Base-by-base conservation (phyloP, 2,888 invertebrate genomes). In the Drosophila anomalata region DNA sequence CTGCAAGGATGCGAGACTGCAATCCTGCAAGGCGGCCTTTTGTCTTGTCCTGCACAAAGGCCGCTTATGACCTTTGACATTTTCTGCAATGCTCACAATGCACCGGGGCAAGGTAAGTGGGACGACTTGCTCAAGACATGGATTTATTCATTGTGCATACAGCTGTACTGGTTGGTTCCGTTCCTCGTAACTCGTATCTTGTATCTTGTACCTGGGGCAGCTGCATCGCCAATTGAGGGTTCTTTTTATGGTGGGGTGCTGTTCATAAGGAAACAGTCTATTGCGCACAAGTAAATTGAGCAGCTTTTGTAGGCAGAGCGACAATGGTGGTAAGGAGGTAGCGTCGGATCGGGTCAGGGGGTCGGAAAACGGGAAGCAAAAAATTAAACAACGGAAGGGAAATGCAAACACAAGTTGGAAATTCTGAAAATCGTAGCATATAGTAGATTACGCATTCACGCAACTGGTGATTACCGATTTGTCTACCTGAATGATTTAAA, bases 31-130 rank as follows among this genome's bases (percentile, higher is more conserved):
- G 44, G 22, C 11, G 44, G 57, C 62, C 74, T 56, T 71, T 85
- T 79, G 85, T 78, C 81, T 81, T 70, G 56, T 61, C 51, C 75
- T 59, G 73, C 65, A 86, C 83, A 82, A 77, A 74, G 52, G 70
- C 66, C 69, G 81, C 76, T 75, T 80, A 81, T 77, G 82, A 87
- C 82, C 87, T 82, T 77, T 82, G 82, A 82, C 82, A 82, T 82
- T 73, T 70, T 70, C 71, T 80, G 65, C 62, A 77, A 24, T 42
- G 48, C 74, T 68, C 68, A 79, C 83, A 86, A 73, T 77, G 77
- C 57, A 72, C 57, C 59, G 44, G 50, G 20, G 73, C 59, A 61
- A 78, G 75, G 77, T 59, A 72, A 51, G 55, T 53, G 55, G 46
- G 53, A 39, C 72, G 53, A 39, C 72, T 44, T 31, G 67, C 67